phyloP scores from a whole-genome alignment of 2,113 vertebrate species.

The Chaenocephalus aceratus region DNA sequence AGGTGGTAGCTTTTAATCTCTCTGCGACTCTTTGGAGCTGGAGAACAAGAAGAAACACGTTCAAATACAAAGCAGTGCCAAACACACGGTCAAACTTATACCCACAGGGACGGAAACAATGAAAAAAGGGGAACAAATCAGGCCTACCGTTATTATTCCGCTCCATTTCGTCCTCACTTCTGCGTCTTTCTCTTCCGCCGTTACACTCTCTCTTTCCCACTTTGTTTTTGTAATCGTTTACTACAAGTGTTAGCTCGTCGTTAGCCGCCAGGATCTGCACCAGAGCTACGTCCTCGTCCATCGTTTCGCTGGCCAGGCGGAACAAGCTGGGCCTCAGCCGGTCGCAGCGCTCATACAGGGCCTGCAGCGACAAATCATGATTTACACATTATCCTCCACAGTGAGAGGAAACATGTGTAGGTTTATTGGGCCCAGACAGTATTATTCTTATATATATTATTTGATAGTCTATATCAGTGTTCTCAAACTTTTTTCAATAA shows the following conservation, averaged over 20 bases:
- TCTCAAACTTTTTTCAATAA: too few species aligned
- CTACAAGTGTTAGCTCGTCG: conserved; percentile 82
- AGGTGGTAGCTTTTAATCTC: conserved; percentile 85
- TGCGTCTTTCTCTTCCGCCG: conserved; percentile 25
- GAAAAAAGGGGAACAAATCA: not conserved
- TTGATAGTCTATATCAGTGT: too few species aligned
- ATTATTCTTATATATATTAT: too few species aligned
- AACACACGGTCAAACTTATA: not conserved
- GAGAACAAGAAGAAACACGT: conserved; percentile 15
- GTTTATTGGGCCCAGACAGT: not conserved
- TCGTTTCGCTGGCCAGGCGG: conserved; percentile 88
- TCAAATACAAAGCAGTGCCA: conserved; percentile 4
- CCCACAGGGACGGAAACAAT: not conserved
- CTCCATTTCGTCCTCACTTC: conserved; percentile 41
- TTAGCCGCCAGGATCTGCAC: conserved; percentile 88
- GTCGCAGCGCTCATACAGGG: conserved; percentile 85
- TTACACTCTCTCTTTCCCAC: conserved; percentile 54
- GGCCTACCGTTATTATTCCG: conserved; percentile 43
- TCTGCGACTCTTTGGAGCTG: conserved; percentile 70
- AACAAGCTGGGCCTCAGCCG: conserved; percentile 89
- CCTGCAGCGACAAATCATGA: conserved; percentile 67
- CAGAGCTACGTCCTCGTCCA: conserved; percentile 85
- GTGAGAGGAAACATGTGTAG: not conserved
- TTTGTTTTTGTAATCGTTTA: conserved; percentile 82
- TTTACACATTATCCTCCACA: not conserved